Base-by-base conservation (phyloP, 2,113 vertebrate genomes). In the Pristiophorus japonicus region DNA sequence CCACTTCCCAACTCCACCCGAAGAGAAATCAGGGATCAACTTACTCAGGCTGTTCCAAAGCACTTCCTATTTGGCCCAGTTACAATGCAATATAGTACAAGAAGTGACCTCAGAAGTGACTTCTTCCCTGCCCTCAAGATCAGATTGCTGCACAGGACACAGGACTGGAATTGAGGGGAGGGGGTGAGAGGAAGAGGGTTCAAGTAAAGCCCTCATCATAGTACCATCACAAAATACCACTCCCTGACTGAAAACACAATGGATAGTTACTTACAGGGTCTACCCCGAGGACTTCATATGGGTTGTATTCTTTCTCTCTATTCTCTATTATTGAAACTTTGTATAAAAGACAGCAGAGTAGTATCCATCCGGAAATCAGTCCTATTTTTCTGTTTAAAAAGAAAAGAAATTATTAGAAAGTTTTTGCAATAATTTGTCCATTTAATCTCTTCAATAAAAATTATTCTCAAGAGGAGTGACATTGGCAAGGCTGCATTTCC, bases 301-400 rank as follows among this genome's bases (percentile, higher is more conserved):
- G 99, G 96, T 99, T 99, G 96, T 99, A 99, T 96, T 99, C 99
- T 97, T 99, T 98, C 97, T 99, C 99, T 96, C 99, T 99, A 96
- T 98, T 96, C 97, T 99, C 99, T 92, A 99, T 98, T 97, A 99
- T 99, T 96, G 99, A 99, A 97, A 99, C 99, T 96, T 99, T 99
- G 97, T 99, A 99, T 27, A 98, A 98, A 97, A 99, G 98, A 96
- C 99, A 98, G 97, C 99, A 96, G 97, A 99, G 99, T 95, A 99
- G 97, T n/a, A 97, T 98, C 99, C 99, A 99, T 96, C 99, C 99
- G 96, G 99, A 98, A 97, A 99, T 98, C 95, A 99, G 97, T 96
- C 98, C 97, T 96, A 98, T 97, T 98, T 99, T 99, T 97, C 99
- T 99, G 97, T 95, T 96, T 96, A 96, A 97, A 96, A 65, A 66